Percentiles rank a stretch among this genome's conserved stretches.
These are phyloP conservation scores for Premnoplex brunnescens DNA, from an alignment of 2,797 vertebrate species.

Conservation along the genomic window DNA sequence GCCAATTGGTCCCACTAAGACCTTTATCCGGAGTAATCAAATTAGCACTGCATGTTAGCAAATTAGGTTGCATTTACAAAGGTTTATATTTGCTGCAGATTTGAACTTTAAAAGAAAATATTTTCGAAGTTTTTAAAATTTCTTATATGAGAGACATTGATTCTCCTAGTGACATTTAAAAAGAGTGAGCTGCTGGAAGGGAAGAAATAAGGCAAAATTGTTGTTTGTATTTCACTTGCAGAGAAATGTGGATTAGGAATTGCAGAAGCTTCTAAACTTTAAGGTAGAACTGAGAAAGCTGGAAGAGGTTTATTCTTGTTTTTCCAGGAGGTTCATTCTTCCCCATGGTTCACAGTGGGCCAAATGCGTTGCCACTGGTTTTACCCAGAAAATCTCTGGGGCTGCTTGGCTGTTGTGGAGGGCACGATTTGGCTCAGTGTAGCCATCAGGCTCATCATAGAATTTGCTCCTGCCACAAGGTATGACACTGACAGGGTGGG, in stretches of 20 bases:
- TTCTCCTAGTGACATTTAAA: not conserved
- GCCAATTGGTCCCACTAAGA: slow-evolving; percentile 63
- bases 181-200: not conserved
- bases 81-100: slow-evolving; percentile 55
- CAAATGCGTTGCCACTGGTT: not conserved
- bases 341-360: not conserved
- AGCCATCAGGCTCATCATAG: not conserved
- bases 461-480: not conserved
- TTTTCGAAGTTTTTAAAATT: slow-evolving; percentile 46
- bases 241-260: not conserved
- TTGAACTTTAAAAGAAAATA: slow-evolving; percentile 2
- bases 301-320: not conserved
- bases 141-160: not conserved
- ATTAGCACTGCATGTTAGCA: slow-evolving; percentile 73
- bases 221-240: slow-evolving; percentile 16
- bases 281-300: not conserved
- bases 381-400: not conserved
- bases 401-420: not conserved
- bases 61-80: slow-evolving; percentile 68
- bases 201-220: slow-evolving; percentile 36
- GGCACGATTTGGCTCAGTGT: not conserved
- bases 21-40: slow-evolving; percentile 74
- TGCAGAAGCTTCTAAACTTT: slow-evolving; percentile 27
- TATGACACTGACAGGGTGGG: not conserved
- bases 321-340: not conserved